Conservation (phyloP, 1,140 invertebrate genomes). For the Panulirus ornatus region DNA sequence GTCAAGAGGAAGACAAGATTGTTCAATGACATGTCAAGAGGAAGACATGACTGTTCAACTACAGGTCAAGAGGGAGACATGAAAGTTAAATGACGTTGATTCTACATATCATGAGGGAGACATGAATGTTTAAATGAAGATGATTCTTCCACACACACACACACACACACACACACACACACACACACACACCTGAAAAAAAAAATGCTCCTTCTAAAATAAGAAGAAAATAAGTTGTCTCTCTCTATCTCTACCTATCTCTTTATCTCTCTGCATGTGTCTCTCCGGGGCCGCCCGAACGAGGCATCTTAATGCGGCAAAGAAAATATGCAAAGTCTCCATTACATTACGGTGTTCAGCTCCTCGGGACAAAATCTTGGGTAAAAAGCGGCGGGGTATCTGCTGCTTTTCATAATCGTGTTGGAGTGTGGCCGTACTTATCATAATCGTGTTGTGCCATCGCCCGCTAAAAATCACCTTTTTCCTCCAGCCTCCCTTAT, state of each 20-base stretch:
- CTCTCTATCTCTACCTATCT: no score
- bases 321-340: slow-evolving; percentile 35
- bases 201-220: no score
- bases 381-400: slow-evolving; percentile 24
- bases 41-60: no score
- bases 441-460: slow-evolving; percentile 71
- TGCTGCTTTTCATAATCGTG: slow-evolving; percentile 74
- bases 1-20: no score
- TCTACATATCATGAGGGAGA: not conserved
- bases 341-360: slow-evolving; percentile 50
- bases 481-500: slow-evolving; percentile 36
- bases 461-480: slow-evolving; percentile 48
- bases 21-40: no score
- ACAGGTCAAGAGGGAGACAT: no score
- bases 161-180: not conserved
- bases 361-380: slow-evolving; percentile 22
- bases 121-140: not conserved
- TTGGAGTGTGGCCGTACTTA: slow-evolving; percentile 63
- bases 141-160: no score
- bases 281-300: not conserved
- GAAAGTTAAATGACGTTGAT: no score
- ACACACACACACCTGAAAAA: not conserved
- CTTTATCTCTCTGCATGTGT: not conserved
- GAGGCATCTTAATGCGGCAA: slow-evolving; percentile 39
- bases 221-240: no score